A percentile compares a stretch with the other conserved stretches of the same genome.
phyloP scores from a whole-genome alignment of 2,113 vertebrate genomes.

The Arvicanthis niloticus region DNA sequence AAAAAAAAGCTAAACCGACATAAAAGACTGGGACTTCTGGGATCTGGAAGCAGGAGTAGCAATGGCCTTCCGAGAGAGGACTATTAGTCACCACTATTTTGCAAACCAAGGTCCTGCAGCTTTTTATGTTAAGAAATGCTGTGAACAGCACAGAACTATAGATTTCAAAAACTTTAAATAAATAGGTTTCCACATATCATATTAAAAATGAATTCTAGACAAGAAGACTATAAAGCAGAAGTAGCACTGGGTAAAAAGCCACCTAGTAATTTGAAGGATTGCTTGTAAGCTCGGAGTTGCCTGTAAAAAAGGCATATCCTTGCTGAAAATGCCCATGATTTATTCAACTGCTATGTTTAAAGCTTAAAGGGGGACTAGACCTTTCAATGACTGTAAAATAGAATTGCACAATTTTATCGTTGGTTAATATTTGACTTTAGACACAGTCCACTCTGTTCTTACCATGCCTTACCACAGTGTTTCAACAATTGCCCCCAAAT shows the following conservation, averaged over 20 bases:
- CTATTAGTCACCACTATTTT: neutral
- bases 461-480: neutral
- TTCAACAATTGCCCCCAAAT: neutral
- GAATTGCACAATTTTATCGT: neutral
- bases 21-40: constrained; percentile 25
- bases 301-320: neutral
- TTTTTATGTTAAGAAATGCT: constrained; percentile 1
- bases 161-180: neutral
- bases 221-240: neutral
- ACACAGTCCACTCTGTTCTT: constrained; percentile 60
- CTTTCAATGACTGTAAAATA: constrained; percentile 71
- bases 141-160: neutral
- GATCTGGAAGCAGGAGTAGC: constrained; percentile 13
- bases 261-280: neutral
- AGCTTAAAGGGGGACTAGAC: neutral
- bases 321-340: neutral
- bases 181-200: neutral
- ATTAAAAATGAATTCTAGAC: neutral
- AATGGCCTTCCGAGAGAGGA: neutral
- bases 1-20: constrained; percentile 50
- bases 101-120: neutral
- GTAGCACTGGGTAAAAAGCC: neutral
- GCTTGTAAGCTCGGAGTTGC: neutral
- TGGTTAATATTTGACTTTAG: constrained; percentile 52
- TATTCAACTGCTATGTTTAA: neutral